These are phyloP conservation scores for Sebastes trivittatus DNA, from an alignment of 2,797 vertebrate species.

Conservation along the genomic window DNA sequence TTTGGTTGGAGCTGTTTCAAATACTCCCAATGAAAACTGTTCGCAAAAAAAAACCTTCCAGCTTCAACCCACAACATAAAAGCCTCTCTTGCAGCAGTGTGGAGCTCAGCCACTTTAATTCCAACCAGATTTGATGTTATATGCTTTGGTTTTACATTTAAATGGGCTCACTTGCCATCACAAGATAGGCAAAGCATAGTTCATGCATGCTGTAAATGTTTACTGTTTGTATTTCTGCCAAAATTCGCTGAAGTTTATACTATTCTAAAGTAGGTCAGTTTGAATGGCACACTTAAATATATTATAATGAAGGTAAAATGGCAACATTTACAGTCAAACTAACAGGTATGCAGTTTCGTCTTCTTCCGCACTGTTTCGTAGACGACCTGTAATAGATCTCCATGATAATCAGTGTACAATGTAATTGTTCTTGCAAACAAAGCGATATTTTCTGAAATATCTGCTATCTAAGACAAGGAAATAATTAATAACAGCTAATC, in stretches of 20 bases:
- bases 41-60: background rate
- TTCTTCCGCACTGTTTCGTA: background rate
- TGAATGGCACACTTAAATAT: background rate
- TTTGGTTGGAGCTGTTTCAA: slow-evolving; percentile 21
- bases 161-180: background rate
- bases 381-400: background rate
- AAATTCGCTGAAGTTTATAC: background rate
- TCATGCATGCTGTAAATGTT: background rate
- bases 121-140: slow-evolving; percentile 15
- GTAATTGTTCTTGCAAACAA: background rate
- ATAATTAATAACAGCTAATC: background rate
- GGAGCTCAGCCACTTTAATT: slow-evolving; percentile 1
- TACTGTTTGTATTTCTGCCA: background rate
- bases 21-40: slow-evolving; percentile 11
- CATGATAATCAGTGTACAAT: background rate
- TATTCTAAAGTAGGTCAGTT: background rate
- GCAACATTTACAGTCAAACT: background rate
- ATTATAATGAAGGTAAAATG: background rate
- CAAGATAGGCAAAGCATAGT: background rate
- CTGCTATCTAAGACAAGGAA: background rate
- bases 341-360: background rate
- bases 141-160: slow-evolving; percentile 5
- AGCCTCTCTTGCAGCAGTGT: background rate
- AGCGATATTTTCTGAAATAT: background rate
- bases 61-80: slow-evolving; percentile 22